Conservation (phyloP, 1,140 invertebrate genomes). For the Rhyacophila brunnea region DNA sequence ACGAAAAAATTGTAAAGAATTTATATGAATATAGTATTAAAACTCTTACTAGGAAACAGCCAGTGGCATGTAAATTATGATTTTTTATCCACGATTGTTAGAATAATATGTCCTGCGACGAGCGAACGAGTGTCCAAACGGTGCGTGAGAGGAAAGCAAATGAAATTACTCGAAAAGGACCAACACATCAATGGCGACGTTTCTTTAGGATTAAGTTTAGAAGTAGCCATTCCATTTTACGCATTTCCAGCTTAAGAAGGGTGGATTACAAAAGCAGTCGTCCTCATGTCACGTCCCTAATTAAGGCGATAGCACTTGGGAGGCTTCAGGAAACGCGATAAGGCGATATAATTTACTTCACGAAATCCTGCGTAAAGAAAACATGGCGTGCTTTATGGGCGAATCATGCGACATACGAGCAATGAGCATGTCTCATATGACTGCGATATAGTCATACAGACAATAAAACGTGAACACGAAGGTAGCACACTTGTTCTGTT, state of each 20-base stretch:
- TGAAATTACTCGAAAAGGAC: neutral
- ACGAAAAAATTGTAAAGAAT: too few species aligned
- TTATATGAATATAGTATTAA: too few species aligned
- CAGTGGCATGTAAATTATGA: neutral
- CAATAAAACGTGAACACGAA: too few species aligned
- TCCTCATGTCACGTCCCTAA: neutral
- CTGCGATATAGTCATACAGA: too few species aligned
- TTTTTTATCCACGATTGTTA: neutral
- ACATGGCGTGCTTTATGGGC: too few species aligned
- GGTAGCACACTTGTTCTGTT: too few species aligned
- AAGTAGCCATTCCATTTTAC: conserved; percentile 1
- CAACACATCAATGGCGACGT: neutral
- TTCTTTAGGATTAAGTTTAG: neutral
- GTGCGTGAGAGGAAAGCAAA: neutral
- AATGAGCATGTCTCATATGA: too few species aligned
- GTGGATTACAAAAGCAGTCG: neutral
- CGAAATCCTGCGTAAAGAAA: too few species aligned
- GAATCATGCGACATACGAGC: too few species aligned
- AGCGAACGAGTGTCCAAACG: neutral
- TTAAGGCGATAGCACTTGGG: neutral
- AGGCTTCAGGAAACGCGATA: neutral
- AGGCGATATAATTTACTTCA: neutral
- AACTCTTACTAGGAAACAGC: too few species aligned
- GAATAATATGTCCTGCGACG: neutral
- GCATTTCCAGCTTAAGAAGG: neutral